These are phyloP conservation scores for Ochotona curzoniae DNA, from an alignment of 2,113 vertebrate genomes.

Conservation along the genomic window DNA sequence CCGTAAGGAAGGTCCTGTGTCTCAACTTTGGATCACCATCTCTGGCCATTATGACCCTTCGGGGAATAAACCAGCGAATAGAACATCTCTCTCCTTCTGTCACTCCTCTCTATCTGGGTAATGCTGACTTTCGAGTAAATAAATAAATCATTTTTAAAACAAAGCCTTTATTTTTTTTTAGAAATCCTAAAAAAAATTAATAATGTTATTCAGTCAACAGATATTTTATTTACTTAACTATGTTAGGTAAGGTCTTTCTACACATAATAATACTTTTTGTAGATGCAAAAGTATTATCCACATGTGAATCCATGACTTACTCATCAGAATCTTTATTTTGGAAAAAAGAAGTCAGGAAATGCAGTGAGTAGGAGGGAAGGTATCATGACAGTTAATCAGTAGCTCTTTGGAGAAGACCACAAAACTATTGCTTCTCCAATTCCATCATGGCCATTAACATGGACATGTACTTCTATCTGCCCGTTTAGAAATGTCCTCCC, in stretches of 20 bases:
- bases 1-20: too few species aligned
- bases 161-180: not conserved
- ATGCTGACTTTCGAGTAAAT: too few species aligned
- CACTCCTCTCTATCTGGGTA: too few species aligned
- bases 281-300: not conserved
- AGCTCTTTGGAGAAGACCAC: not conserved
- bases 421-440: not conserved
- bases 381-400: not conserved
- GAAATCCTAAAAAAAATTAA: not conserved
- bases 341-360: not conserved
- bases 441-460: rapidly evolving
- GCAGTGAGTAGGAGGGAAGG: not conserved
- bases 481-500: not conserved
- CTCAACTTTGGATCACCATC: too few species aligned
- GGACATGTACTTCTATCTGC: not conserved
- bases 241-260: conserved; percentile 3
- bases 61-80: too few species aligned
- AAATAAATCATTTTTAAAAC: too few species aligned
- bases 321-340: not conserved
- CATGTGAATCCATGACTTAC: not conserved
- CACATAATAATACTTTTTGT: not conserved
- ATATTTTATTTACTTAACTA: conserved; percentile 10
- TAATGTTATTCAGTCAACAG: conserved; percentile 3
- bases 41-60: too few species aligned
- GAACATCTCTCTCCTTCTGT: too few species aligned